Conservation (phyloP, 2,888 invertebrate species). For the Rapana venosa region DNA sequence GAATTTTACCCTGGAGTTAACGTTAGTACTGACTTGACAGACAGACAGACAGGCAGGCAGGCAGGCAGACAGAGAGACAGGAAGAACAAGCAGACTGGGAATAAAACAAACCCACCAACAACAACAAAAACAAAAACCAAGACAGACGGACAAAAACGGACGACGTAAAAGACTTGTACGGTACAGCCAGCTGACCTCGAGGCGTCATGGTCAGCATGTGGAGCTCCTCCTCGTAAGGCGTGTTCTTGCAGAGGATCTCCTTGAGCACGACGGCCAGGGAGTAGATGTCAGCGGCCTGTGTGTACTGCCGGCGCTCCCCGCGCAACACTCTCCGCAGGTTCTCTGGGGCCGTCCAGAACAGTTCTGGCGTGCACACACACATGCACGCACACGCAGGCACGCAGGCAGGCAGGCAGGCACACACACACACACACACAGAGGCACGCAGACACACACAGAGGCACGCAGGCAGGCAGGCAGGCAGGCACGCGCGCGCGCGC, state of each 20-base stretch:
- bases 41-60: too few relatives aligned
- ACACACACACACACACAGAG: neutral
- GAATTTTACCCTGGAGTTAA: too few relatives aligned
- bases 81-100: too few relatives aligned
- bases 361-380: conserved; percentile 51
- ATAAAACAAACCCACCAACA: too few relatives aligned
- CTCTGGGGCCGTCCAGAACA: conserved; percentile 74
- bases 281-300: conserved; percentile 67
- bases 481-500: neutral
- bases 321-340: conserved; percentile 57
- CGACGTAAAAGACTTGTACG: too few relatives aligned
- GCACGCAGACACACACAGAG: neutral
- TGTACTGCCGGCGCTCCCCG: conserved; percentile 51
- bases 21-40: too few relatives aligned
- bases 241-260: conserved; percentile 69
- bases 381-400: neutral
- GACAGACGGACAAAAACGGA: too few relatives aligned
- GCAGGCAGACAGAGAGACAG: too few relatives aligned
- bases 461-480: neutral
- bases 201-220: conserved; percentile 54
- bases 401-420: neutral
- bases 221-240: conserved; percentile 63
- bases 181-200: conserved; percentile 57
- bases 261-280: conserved; percentile 71
- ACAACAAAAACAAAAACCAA: too few relatives aligned